Evolutionary conservation across 2,113 vertebrate species (phyloP).

Genomic region (Vimba vimba): DNA sequence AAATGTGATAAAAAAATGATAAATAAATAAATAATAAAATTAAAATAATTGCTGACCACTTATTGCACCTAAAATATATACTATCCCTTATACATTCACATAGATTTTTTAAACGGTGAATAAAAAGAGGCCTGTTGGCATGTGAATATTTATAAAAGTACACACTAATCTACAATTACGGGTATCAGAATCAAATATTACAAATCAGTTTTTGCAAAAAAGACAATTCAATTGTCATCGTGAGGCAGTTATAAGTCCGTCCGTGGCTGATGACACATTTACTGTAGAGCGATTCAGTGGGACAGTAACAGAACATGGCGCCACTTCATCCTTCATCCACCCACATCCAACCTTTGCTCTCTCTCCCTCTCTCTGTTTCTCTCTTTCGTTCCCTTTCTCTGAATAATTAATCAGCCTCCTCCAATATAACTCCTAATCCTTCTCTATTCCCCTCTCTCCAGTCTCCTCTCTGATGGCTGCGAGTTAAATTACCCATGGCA

Average conservation of each 20-base stretch:
- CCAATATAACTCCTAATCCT: slow-evolving; percentile 52
- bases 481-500: slow-evolving; percentile 32
- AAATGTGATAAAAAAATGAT: background rate
- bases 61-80: background rate
- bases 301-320: slow-evolving; percentile 33
- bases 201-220: background rate
- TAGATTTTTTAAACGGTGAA: background rate
- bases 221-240: background rate
- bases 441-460: slow-evolving; percentile 54
- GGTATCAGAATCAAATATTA: background rate
- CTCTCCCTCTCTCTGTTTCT: slow-evolving; percentile 33
- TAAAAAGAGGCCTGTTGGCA: background rate
- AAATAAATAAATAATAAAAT: too few species aligned
- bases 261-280: background rate
- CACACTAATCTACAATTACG: background rate
- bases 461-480: slow-evolving; percentile 25
- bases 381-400: slow-evolving; percentile 40
- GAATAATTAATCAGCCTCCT: slow-evolving; percentile 42
- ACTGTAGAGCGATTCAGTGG: slow-evolving; percentile 23
- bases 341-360: slow-evolving; percentile 47
- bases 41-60: too few species aligned
- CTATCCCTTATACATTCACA: background rate
- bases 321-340: slow-evolving; percentile 42
- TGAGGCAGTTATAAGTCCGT: slow-evolving; percentile 10
- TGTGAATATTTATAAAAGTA: background rate